Percentiles rank a stretch among this genome's conserved stretches.
phyloP scores from a whole-genome alignment of 30 jellyfish, hydroid and myxozoan genomes.

The Hydractinia symbiolongicarpus region DNA sequence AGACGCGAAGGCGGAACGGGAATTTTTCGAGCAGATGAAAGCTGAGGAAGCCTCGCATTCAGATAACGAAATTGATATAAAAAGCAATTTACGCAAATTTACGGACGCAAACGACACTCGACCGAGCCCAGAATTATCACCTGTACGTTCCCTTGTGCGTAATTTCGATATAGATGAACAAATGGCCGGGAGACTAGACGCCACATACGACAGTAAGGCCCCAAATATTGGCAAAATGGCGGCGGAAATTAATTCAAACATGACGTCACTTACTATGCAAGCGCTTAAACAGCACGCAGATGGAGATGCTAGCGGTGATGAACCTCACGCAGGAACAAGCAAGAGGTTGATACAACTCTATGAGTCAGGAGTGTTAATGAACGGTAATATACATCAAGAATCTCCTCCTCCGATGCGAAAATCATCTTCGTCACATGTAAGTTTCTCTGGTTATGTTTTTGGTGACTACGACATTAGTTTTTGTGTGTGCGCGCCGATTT shows the following conservation, averaged over 20 bases:
- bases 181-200: neutral
- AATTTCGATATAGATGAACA: neutral
- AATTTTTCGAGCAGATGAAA: neutral
- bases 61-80: slow-evolving; percentile 1
- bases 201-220: neutral
- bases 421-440: too few relatives aligned
- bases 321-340: neutral
- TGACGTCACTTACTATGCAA: neutral
- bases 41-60: slow-evolving; percentile 2
- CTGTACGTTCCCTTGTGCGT: slow-evolving; percentile 3
- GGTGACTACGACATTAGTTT: neutral
- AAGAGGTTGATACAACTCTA: slow-evolving; percentile 11
- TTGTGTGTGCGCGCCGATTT: neutral
- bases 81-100: neutral
- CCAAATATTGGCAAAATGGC: slow-evolving; percentile 7
- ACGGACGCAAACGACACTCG: neutral
- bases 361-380: neutral
- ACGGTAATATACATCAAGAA: neutral
- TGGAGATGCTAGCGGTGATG: neutral
- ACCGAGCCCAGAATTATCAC: neutral
- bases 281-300: neutral
- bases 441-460: neutral
- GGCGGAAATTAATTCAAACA: slow-evolving; percentile 12
- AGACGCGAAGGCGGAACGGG: neutral
- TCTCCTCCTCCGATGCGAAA: slow-evolving; percentile 12